These are phyloP conservation scores for Macrostomum cliftonense DNA, from an alignment of 2,888 invertebrate species.

Conservation along the genomic window DNA sequence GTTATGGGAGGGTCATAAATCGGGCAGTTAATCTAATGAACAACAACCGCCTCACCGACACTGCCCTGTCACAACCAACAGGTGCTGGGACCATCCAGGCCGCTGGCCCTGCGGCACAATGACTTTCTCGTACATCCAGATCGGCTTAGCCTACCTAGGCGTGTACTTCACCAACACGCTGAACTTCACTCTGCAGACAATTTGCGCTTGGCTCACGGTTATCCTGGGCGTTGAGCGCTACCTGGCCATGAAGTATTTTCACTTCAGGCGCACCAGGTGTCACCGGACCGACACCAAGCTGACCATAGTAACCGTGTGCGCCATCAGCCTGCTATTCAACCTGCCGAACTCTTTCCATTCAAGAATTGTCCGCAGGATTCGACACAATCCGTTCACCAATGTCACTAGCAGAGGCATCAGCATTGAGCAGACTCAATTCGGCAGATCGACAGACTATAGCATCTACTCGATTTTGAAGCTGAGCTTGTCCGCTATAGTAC, in stretches of 20 bases:
- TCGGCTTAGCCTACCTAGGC: neutral
- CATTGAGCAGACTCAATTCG: conserved; percentile 1
- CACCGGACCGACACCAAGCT: neutral
- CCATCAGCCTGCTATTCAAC: neutral
- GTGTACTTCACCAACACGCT: neutral
- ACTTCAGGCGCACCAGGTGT: neutral
- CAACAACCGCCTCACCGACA: no score
- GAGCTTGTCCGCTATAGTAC: neutral
- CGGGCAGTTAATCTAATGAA: no score
- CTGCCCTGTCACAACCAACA: neutral
- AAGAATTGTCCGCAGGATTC: no score
- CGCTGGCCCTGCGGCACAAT: neutral
- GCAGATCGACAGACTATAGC: neutral
- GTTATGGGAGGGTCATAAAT: no score
- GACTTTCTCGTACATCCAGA: neutral
- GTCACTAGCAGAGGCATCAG: no score
- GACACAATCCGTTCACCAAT: no score
- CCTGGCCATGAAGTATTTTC: conserved; percentile 3
- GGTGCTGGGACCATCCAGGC: neutral
- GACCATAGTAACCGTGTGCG: neutral
- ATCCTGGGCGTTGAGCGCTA: conserved; percentile 2
- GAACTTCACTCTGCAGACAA: conserved; percentile 1
- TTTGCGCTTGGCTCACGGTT: conserved; percentile 1
- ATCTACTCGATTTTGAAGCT: neutral
- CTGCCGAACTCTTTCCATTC: conserved; percentile 3